A percentile compares a stretch with the other conserved stretches of the same genome.
These are phyloP conservation scores for Timema cristinae DNA, from an alignment of 2,888 invertebrate genomes.

Conservation along the genomic window DNA sequence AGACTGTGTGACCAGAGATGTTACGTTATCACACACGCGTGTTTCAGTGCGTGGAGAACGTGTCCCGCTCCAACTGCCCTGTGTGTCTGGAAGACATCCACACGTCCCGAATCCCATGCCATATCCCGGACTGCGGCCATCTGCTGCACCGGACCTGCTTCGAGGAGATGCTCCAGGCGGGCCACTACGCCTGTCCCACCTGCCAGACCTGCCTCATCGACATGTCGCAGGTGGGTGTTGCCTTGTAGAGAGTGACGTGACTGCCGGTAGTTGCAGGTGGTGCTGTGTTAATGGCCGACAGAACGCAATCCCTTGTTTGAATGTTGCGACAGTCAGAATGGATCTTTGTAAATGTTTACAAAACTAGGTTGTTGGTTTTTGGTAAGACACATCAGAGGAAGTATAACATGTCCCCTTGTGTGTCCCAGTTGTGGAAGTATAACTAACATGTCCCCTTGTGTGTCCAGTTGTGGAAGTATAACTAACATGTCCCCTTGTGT, in stretches of 20 bases:
- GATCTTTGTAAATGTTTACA: background rate
- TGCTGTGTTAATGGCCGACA: too few relatives aligned
- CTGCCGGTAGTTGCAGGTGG: too few relatives aligned
- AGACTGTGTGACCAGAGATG: too few relatives aligned
- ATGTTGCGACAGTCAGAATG: constrained; percentile 1
- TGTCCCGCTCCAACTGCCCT: constrained; percentile 82
- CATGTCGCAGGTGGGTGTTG: constrained; percentile 59
- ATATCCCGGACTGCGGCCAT: constrained; percentile 88
- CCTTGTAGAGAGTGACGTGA: background rate
- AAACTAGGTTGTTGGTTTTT: background rate
- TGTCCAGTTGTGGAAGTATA: too few relatives aligned
- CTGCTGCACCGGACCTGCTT: constrained; percentile 81
- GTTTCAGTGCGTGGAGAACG: constrained; percentile 82
- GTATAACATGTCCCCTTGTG: too few relatives aligned
- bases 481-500: too few relatives aligned
- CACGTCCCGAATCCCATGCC: constrained; percentile 82
- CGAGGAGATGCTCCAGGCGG: constrained; percentile 68
- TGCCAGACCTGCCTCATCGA: constrained; percentile 85
- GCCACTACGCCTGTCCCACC: constrained; percentile 84
- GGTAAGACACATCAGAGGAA: too few relatives aligned
- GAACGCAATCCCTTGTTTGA: too few relatives aligned
- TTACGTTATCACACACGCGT: background rate
- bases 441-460: too few relatives aligned
- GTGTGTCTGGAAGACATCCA: constrained; percentile 89
- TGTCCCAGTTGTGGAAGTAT: too few relatives aligned